Base-by-base conservation (phyloP, 1,140 invertebrate genomes). In the Phymastichus coffea region DNA sequence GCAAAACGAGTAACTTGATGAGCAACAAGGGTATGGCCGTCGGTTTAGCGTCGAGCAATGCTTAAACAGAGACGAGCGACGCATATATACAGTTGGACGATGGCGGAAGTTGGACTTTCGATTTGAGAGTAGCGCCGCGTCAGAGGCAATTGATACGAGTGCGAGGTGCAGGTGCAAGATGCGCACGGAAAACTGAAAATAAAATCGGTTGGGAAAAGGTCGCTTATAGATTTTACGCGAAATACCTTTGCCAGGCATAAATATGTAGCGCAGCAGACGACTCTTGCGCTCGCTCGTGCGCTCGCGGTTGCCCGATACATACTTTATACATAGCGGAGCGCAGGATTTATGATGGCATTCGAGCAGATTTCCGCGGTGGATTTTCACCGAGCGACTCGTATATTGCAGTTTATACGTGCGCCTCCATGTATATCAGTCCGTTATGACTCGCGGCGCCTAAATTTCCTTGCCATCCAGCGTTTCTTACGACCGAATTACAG, bases 371-470 rank as follows among this genome's bases (percentile, higher is more conserved):
- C 35, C 17, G 25, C 35, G 10, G 33, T 30, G 35, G 30, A 57
- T 57, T 57, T 57, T 49, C 44, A 38, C 25, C 30, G n/a, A 30
- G 8, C n/a, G n/a, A 49, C 2, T 48, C 25, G 7, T 57, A 49
- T 57, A 57, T 57, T 43, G 23, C 22, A 41, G 26, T 49, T 20
- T 25, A 38, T 17, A 28, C 25, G 10, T 14, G 14, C 23, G 19
- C 14, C 19, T 20, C 12, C 26, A 15, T 9, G 25, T 28, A 15
- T 12, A 26, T n/a, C 14, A 19, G 9, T 49, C 35, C 35, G 19
- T 38, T 33, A 14, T 14, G 30, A 2, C 25, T 6, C 28, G 4
- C 12, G 19, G 22, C 10, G 1, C 3, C 40, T 4, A 22, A 12
- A 19, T 20, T 22, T 2, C 40, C 19, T 20, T 4, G n/a, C n/a